Evolutionary conservation across 2,888 invertebrate genomes (phyloP).

Genomic region (Ligdia adustata): DNA sequence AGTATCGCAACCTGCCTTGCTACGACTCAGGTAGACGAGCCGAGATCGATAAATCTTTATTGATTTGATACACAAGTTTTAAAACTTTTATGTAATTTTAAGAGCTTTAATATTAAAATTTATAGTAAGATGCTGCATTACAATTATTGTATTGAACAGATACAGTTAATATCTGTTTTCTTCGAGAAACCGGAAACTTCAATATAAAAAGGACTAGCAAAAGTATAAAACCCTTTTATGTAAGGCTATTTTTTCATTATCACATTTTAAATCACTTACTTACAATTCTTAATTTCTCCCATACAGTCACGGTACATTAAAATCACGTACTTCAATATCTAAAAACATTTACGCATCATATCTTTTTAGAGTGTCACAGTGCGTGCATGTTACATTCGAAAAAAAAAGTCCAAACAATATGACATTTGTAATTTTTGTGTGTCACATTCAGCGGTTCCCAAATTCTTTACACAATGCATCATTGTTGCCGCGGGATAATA

Average conservation of each 20-base stretch:
- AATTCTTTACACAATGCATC: slow-evolving; percentile 75
- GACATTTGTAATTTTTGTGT: slow-evolving; percentile 64
- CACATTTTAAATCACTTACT: no score
- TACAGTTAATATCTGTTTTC: no score
- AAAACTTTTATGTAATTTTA: no score
- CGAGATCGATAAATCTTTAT: slow-evolving; percentile 18
- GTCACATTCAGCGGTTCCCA: slow-evolving; percentile 57
- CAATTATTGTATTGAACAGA: no score
- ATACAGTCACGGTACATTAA: slow-evolving; percentile 24
- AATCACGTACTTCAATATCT: slow-evolving; percentile 22
- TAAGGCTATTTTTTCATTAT: no score
- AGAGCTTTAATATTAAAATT: no score
- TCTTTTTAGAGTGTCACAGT: slow-evolving; percentile 48
- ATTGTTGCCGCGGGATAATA: slow-evolving; percentile 78
- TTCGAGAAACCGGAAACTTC: no score
- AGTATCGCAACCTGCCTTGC: slow-evolving; percentile 57
- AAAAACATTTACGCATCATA: slow-evolving; percentile 43
- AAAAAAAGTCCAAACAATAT: slow-evolving; percentile 59
- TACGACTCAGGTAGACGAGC: slow-evolving; percentile 43
- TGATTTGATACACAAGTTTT: slow-evolving; percentile 8
- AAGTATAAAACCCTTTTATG: no score
- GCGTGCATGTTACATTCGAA: slow-evolving; percentile 43
- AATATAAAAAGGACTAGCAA: no score
- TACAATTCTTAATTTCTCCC: slow-evolving; percentile 13
- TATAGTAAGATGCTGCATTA: no score